Evolutionary conservation across 1,140 invertebrate genomes (phyloP).

Genomic region (Dendroctonus ponderosae): DNA sequence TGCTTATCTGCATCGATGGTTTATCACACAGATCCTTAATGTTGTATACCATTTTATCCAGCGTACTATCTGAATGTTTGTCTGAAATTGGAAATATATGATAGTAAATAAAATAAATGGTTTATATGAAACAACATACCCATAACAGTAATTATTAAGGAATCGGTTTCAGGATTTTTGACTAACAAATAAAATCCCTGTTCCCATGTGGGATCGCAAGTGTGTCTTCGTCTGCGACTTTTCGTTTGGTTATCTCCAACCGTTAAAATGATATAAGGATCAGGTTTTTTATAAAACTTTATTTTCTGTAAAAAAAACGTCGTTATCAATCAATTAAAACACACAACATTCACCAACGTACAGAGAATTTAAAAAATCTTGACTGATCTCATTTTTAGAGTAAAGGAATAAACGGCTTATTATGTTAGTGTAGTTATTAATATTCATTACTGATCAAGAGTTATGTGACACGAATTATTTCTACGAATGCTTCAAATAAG

Average conservation of each 20-base stretch:
- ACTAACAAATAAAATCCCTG: slow-evolving; percentile 87
- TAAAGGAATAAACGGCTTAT: too few relatives aligned
- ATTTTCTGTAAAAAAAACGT: slow-evolving; percentile 56
- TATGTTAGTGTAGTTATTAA: too few relatives aligned
- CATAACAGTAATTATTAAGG: slow-evolving; percentile 64
- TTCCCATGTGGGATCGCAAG: slow-evolving; percentile 68
- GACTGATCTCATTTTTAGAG: too few relatives aligned
- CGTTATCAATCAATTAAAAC: too few relatives aligned
- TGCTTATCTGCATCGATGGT: slow-evolving; percentile 39
- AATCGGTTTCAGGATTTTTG: slow-evolving; percentile 81
- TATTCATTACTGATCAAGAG: too few relatives aligned
- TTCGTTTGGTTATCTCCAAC: slow-evolving; percentile 70
- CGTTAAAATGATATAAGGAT: slow-evolving; percentile 70
- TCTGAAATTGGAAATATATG: slow-evolving; percentile 25
- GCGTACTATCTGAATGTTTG: slow-evolving; percentile 35
- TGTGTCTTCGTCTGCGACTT: slow-evolving; percentile 67
- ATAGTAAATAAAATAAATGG: not conserved
- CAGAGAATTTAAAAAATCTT: too few relatives aligned
- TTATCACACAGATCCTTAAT: slow-evolving; percentile 33
- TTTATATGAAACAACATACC: slow-evolving; percentile 7
- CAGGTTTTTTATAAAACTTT: slow-evolving; percentile 65
- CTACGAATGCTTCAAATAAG: too few relatives aligned
- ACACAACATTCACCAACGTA: too few relatives aligned
- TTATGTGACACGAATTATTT: too few relatives aligned
- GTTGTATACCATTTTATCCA: slow-evolving; percentile 38